These are phyloP conservation scores for Hemithea aestivaria DNA, from an alignment of 2,888 invertebrate genomes.

Conservation along the genomic window DNA sequence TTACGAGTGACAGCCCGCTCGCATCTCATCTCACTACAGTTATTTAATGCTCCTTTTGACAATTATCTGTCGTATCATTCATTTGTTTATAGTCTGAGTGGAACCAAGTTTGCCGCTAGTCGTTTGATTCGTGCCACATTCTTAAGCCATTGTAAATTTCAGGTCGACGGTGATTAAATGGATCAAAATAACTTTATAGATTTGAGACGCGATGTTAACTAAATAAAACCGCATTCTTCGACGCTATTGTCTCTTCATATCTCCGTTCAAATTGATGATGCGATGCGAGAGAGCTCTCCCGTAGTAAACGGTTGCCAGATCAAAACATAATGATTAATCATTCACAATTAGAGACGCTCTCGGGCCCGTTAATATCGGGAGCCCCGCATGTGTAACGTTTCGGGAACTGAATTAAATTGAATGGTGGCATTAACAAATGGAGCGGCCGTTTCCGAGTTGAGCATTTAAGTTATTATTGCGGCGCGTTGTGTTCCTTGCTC, in stretches of 20 bases:
- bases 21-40: constrained; percentile 61
- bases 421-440: constrained; percentile 77
- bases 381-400: constrained; percentile 66
- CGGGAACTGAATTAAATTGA: constrained; percentile 74
- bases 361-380: constrained; percentile 61
- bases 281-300: constrained; percentile 12
- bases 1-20: constrained; percentile 68
- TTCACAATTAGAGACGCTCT: constrained; percentile 50
- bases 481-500: constrained; percentile 56
- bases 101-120: constrained; percentile 56
- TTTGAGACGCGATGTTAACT: constrained; percentile 24
- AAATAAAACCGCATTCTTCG: constrained; percentile 24
- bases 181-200: constrained; percentile 45
- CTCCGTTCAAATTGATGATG: constrained; percentile 12
- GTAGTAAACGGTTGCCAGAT: constrained; percentile 27
- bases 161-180: constrained; percentile 43
- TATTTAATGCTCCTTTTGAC: constrained; percentile 73
- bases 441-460: constrained; percentile 64
- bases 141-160: constrained; percentile 45
- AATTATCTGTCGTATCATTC: constrained; percentile 58
- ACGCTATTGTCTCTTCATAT: constrained; percentile 24
- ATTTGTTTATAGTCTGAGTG: constrained; percentile 58
- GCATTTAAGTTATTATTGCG: constrained; percentile 75
- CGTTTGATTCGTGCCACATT: constrained; percentile 53
- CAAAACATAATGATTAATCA: constrained; percentile 38